These are phyloP conservation scores for Drosophila nr. medialis DNA, from an alignment of 2,888 invertebrate genomes.

Conservation along the genomic window DNA sequence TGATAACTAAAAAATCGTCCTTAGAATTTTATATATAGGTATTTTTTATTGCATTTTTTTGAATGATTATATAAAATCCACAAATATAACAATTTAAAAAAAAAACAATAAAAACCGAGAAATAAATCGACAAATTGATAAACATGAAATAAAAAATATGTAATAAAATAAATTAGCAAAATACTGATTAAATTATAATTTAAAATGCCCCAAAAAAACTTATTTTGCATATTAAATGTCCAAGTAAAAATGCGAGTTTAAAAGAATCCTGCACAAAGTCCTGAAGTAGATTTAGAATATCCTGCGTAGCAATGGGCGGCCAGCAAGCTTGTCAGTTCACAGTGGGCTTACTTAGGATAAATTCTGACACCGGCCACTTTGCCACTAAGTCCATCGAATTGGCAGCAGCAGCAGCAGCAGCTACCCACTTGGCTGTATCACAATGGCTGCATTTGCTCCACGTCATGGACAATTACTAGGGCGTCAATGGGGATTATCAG, in stretches of 20 bases:
- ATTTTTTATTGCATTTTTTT: neutral
- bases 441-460: slow-evolving; percentile 37
- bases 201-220: rapidly evolving
- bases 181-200: no score
- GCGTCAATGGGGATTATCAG: slow-evolving; percentile 59
- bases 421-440: slow-evolving; percentile 15
- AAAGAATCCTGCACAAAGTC: neutral
- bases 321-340: slow-evolving; percentile 29
- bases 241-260: neutral
- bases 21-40: neutral
- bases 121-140: no score
- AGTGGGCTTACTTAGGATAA: slow-evolving; percentile 15
- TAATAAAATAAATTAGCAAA: neutral
- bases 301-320: slow-evolving; percentile 4
- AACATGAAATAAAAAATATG: no score
- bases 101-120: neutral
- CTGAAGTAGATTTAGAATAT: neutral
- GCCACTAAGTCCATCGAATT: slow-evolving; percentile 40
- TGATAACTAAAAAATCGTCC: neutral
- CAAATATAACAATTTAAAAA: neutral
- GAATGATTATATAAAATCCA: neutral
- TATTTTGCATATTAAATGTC: neutral
- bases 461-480: slow-evolving; percentile 58
- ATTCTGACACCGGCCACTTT: slow-evolving; percentile 7
- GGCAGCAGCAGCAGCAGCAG: slow-evolving; percentile 12